Evolutionary conservation across 2,888 invertebrate species (phyloP), one percentile per base, ranked within the genome.

Genomic region (Amphimallon solstitiale): DNA sequence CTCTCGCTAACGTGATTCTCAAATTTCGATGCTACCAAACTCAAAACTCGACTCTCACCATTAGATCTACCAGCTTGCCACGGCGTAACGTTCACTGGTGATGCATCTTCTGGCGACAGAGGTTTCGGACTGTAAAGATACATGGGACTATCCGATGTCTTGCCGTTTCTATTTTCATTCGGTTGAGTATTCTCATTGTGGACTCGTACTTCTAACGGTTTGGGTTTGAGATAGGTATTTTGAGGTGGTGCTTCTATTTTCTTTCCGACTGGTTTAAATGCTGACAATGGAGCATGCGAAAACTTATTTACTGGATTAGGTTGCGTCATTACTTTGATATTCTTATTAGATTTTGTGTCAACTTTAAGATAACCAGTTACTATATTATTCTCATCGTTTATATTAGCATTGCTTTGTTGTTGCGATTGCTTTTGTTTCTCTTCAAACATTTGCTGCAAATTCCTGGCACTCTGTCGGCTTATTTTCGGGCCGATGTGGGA

Each of bases 251-350:
- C 65, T 76, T 80, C 67, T 77, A 79, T 49, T 77, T 84, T 82
- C 74, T 80, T 82, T 63, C 73, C 82, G 66, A 84, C 85, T 0
- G 90, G 92, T 71, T 89, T 88, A 75, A 92, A 92, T 2, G 91
- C 91, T 7, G 92, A 92, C 84, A 90, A 87, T 0, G 91, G 90
- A 0, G 91, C 92, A 77, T 92, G 92, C 19, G 89, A 91, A 75
- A 92, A 92, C 73, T 91, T 87, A 77, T 91, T 91, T 0, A 90
- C 85, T 1, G 87, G 86, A 43, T 86, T 81, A 7, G 88, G 88
- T 76, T 88, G 86, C 21, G 88, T 84, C 17, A 83, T 82, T 64
- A 86, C 85, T 71, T 86, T 83, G 7, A 63, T 38, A 34, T 82
- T 77, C 65, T 83, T 70, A 80, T 69, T 73, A 6, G 68, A 52